Evolutionary conservation across 2,888 invertebrate species (phyloP).

Genomic region (Ophraella communa): DNA sequence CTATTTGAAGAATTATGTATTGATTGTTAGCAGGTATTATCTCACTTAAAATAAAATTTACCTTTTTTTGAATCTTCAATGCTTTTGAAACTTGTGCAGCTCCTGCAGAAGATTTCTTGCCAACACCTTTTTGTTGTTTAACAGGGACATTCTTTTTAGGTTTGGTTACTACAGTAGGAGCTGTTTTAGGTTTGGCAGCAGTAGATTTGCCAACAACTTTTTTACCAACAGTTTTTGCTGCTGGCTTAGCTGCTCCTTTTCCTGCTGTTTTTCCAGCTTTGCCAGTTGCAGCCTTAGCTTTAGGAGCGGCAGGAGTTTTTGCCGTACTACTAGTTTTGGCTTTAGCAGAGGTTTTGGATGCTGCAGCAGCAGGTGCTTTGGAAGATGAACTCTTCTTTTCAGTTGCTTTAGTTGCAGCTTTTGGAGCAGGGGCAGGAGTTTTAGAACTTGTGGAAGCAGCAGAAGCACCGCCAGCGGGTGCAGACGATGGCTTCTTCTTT

Average conservation of each 20-base stretch:
- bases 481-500: constrained; percentile 60
- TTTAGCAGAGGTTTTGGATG: too few relatives aligned
- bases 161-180: constrained; percentile 62
- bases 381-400: constrained; percentile 36
- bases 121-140: constrained; percentile 65
- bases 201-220: constrained; percentile 53
- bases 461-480: constrained; percentile 47
- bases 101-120: constrained; percentile 56
- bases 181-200: constrained; percentile 45
- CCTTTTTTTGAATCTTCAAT: constrained; percentile 85
- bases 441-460: constrained; percentile 51
- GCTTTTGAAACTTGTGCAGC: constrained; percentile 72
- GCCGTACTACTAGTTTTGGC: constrained; percentile 41
- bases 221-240: constrained; percentile 38
- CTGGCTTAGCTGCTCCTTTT: constrained; percentile 51
- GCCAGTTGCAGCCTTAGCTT: constrained; percentile 31
- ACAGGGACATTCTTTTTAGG: constrained; percentile 65
- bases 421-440: constrained; percentile 56
- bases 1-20: too few relatives aligned
- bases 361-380: constrained; percentile 42
- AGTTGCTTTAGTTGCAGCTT: constrained; percentile 49
- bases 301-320: constrained; percentile 49
- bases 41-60: constrained; percentile 59
- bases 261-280: constrained; percentile 45
- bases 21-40: too few relatives aligned